Percentiles rank a stretch among this genome's conserved stretches.
These are phyloP conservation scores for Chionodraco myersi DNA, from an alignment of 2,113 vertebrate genomes.

Conservation along the genomic window DNA sequence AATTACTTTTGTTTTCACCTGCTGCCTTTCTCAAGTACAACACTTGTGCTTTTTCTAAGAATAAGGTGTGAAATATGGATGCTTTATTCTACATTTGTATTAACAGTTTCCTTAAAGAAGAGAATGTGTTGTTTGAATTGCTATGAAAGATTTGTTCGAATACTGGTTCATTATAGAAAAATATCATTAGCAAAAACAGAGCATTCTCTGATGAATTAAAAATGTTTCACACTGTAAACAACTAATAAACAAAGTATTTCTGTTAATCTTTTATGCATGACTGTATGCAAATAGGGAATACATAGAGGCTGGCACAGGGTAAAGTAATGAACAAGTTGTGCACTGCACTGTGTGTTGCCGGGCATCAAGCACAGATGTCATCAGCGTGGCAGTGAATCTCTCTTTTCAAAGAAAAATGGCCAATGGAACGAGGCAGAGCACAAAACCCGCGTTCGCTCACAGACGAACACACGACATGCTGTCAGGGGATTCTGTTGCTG, in stretches of 20 bases:
- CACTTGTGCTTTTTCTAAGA: background rate
- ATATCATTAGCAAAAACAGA: background rate
- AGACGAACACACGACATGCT: slow-evolving; percentile 54
- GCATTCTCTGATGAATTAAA: background rate
- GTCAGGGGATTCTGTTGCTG: slow-evolving; percentile 62
- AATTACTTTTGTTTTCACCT: background rate
- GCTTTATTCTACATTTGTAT: background rate
- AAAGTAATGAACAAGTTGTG: slow-evolving; percentile 46
- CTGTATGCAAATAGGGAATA: background rate
- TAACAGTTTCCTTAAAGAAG: background rate
- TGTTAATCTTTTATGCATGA: background rate
- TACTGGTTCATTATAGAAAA: background rate
- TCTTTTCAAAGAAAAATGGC: slow-evolving; percentile 53
- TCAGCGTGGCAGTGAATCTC: slow-evolving; percentile 57
- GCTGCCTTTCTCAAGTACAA: too few relatives aligned
- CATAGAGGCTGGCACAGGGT: slow-evolving; percentile 1
- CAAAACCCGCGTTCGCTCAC: slow-evolving; percentile 57
- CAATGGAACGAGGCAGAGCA: slow-evolving; percentile 49
- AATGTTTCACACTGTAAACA: background rate
- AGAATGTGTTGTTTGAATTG: background rate
- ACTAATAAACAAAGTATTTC: background rate
- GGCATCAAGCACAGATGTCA: slow-evolving; percentile 56
- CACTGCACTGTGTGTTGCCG: slow-evolving; percentile 40
- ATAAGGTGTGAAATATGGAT: background rate
- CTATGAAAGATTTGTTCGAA: background rate